These are phyloP conservation scores for Holothuria scabra DNA, from an alignment of 53 echinoderm and acorn worm genomes.

Conservation along the genomic window DNA sequence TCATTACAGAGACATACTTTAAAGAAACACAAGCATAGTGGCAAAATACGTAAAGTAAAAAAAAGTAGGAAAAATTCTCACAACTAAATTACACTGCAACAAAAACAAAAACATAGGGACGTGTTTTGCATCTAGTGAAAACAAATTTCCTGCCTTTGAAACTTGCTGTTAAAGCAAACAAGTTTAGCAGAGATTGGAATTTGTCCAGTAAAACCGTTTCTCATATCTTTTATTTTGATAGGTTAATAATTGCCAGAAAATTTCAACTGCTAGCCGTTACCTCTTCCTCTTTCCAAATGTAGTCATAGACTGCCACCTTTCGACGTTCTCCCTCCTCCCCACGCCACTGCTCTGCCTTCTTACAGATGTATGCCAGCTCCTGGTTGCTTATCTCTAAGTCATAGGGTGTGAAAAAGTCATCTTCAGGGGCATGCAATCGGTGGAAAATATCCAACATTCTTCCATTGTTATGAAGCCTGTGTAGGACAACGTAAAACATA, in stretches of 20 bases:
- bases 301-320: constrained; percentile 94
- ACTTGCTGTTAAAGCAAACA: background rate
- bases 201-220: background rate
- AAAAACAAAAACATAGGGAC: too few species aligned
- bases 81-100: too few species aligned
- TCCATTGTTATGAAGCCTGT: constrained; percentile 96
- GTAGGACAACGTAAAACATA: background rate
- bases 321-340: constrained; percentile 98
- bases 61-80: too few species aligned
- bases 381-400: constrained; percentile 99
- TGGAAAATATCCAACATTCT: constrained; percentile 98
- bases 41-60: too few species aligned
- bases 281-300: constrained; percentile 95
- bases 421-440: constrained; percentile 87
- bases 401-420: constrained; percentile 91
- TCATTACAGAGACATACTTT: too few species aligned
- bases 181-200: background rate
- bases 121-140: background rate
- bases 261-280: background rate
- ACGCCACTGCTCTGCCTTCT: constrained; percentile 95
- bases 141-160: background rate
- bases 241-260: background rate
- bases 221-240: background rate
- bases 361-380: constrained; percentile 88
- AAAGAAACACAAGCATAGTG: too few species aligned